Evolutionary conservation across 2,797 vertebrate species (phyloP).

Genomic region (Tauraco hartlaubi): DNA sequence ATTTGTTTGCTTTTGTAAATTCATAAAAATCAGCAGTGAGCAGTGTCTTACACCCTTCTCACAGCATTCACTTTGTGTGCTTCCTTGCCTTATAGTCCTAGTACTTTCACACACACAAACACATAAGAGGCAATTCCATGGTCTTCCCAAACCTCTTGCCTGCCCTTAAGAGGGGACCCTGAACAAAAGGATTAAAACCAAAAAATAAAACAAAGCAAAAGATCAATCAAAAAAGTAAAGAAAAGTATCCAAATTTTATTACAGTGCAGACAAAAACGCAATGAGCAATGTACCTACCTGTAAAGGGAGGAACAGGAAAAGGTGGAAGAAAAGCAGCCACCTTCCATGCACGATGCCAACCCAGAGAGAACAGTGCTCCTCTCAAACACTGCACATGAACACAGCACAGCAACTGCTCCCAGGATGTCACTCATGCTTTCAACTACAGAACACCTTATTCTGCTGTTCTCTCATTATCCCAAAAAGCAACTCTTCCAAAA

Average conservation of each 20-base stretch:
- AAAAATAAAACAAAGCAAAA: background rate
- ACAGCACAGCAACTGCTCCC: background rate
- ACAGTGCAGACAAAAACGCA: background rate
- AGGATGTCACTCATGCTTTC: background rate
- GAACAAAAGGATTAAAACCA: background rate
- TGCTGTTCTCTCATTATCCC: background rate
- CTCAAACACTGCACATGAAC: background rate
- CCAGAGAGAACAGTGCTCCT: background rate
- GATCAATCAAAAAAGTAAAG: background rate
- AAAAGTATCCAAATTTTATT: background rate
- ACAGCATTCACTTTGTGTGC: background rate
- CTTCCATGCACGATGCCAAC: background rate
- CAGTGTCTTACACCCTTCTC: background rate
- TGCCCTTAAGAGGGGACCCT: background rate
- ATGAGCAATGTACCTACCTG: background rate
- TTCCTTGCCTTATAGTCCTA: background rate
- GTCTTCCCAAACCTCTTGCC: background rate
- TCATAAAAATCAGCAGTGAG: background rate
- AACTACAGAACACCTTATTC: background rate
- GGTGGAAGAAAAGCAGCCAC: background rate
- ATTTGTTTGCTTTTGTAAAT: background rate
- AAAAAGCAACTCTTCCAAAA: background rate
- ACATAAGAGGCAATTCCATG: accelerated
- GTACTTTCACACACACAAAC: background rate
- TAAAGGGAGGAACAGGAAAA: background rate